Evolutionary conservation across 2,113 vertebrate species (phyloP).

Genomic region (Collichthys lucidus): DNA sequence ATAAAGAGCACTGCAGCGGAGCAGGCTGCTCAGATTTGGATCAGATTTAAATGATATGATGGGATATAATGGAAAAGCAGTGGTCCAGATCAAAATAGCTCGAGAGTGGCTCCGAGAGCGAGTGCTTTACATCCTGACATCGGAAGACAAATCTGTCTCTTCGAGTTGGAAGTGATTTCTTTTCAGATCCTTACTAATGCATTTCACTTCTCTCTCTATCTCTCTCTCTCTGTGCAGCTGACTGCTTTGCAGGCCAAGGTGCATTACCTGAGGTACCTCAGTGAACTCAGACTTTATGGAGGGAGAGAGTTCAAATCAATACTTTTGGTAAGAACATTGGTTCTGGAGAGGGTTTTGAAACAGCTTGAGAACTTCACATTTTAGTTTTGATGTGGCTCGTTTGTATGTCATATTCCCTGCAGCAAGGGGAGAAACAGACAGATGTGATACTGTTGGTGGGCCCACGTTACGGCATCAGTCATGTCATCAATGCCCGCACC

Average conservation of each 20-base stretch:
- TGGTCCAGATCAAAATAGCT: slow-evolving; percentile 52
- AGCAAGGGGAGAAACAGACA: slow-evolving; percentile 96
- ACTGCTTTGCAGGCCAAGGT: slow-evolving; percentile 97
- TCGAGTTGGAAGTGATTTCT: slow-evolving; percentile 30
- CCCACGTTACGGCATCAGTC: slow-evolving; percentile 95
- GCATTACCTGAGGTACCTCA: slow-evolving; percentile 98
- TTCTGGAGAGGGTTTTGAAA: neutral
- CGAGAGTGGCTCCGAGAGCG: slow-evolving; percentile 23
- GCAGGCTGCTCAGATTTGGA: slow-evolving; percentile 25
- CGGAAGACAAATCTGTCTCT: slow-evolving; percentile 34
- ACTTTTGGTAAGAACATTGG: slow-evolving; percentile 87
- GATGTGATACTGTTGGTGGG: slow-evolving; percentile 94
- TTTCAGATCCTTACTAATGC: slow-evolving; percentile 35
- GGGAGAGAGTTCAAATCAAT: slow-evolving; percentile 95
- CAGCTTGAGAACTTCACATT: neutral
- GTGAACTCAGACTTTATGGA: slow-evolving; percentile 94
- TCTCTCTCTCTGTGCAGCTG: slow-evolving; percentile 82
- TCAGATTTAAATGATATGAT: slow-evolving; percentile 60
- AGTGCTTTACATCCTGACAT: slow-evolving; percentile 44
- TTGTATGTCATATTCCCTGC: neutral
- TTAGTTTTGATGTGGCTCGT: too few species aligned
- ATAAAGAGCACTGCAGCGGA: slow-evolving; percentile 24
- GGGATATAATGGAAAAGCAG: slow-evolving; percentile 62
- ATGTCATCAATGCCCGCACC: slow-evolving; percentile 96
- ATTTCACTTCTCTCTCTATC: slow-evolving; percentile 25